Base-by-base conservation (phyloP, 2,797 vertebrate species). In the Myotis findleyi region DNA sequence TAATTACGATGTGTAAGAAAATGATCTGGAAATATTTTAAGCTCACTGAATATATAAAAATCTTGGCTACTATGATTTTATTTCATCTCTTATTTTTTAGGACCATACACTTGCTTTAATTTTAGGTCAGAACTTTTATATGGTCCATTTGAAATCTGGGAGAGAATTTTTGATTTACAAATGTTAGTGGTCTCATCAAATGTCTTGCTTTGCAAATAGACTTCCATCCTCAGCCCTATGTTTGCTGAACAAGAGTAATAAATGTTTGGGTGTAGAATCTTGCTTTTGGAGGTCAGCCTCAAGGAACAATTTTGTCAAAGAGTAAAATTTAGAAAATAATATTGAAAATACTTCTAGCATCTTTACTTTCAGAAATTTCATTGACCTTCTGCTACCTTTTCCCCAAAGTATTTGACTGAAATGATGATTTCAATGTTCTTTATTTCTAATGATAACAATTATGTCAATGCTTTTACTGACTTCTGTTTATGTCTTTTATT, bases 311-410 rank as follows among this genome's bases (percentile, higher is more conserved):
- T 53, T 94, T 66, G 10, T 47, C 33, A 44, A 90, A 64, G 36
- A 90, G 0, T 55, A 87, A 92, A 91, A 76, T 87, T 77, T 73
- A 17, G 17, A 72, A 75, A 83, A 62, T 36, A 84, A 73, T 84
- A 81, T 47, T 93, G 1, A 17, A 88, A 77, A 80, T 89, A 51
- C 11, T 92, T 83, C 81, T 11, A 77, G 27, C 5, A 33, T 76
- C 86, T 25, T 87, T 89, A 83, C n/a, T 89, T 87, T 85, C 2
- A 81, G 27, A 85, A 90, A 76, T 94, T 92, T 91, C 6, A 62
- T 83, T 86, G 88, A 59, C 38, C 8, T 73, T 69, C 36, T 13
- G 12, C 21, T 12, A 91, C 6, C 13, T 47, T 75, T 92, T 59
- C 23, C 38, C n/a, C 64, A 94, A 94, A 57, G 36, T 47, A 62